Evolutionary conservation across 2,888 invertebrate species (phyloP), one percentile per base, ranked within the genome.

Genomic region (Diarsia rubi): DNA sequence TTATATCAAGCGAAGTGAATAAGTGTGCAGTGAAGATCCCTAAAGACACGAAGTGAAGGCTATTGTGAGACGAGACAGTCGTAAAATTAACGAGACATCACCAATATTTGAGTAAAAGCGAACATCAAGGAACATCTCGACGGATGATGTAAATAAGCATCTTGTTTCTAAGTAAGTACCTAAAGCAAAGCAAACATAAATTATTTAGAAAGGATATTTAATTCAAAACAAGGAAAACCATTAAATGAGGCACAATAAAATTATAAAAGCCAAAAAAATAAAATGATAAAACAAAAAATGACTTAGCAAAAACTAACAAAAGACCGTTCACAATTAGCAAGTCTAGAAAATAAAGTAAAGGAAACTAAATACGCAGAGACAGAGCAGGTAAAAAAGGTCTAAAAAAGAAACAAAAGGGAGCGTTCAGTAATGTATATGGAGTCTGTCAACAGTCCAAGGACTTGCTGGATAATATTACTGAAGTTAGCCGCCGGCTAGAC

Each of bases 401-500:
- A 75, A 85, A 52, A 85, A 78, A 68, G 68, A 84, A 85, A 88
- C 85, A 88, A 86, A 68, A 86, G 77, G 52, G 73, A 79, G 31
- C 66, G 59, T 72, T 78, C 31, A 71, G 77, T 81, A 67, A 80
- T 77, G 68, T 74, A 78, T 84, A 79, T 84, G 76, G 74, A 74
- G 78, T 73, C 49, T 80, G 75, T 83, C 73, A 57, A 82, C 75
- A 83, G 76, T 73, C 80, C 83, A 82, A 86, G 83, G 86, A 79
- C 74, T 71, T 24, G 64, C 72, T 82, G 74, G 70, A 76, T 85
- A 81, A 84, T 85, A 88, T 88, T 87, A 88, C 82, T 81, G 80
- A 82, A 85, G 84, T 78, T 83, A 73, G 76, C 82, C 81, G 81
- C 79, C 79, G 69, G 86, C 83, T 86, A 87, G 87, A 87, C 87